A percentile compares a stretch with the other conserved stretches of the same genome.
Evolutionary conservation across 2,888 invertebrate species (phyloP).

Genomic region (Pyrocoelia pectoralis): DNA sequence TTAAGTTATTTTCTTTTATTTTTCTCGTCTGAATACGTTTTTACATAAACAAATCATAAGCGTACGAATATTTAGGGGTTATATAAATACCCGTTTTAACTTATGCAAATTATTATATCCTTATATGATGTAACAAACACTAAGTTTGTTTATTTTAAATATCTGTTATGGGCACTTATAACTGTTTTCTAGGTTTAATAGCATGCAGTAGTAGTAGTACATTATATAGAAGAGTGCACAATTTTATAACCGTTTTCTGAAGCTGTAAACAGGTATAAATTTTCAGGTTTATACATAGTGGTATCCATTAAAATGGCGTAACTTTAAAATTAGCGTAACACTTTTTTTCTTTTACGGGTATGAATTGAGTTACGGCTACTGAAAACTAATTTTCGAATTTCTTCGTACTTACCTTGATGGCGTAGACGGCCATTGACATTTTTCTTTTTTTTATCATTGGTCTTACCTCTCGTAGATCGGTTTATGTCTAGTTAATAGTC

Average conservation of each 20-base stretch:
- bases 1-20: conserved; percentile 21
- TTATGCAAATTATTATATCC: conserved; percentile 7
- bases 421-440: neutral
- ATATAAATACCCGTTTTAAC: neutral
- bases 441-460: neutral
- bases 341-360: conserved; percentile 23
- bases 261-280: conserved; percentile 22
- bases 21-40: conserved; percentile 29
- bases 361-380: neutral
- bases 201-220: conserved; percentile 17
- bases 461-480: too few relatives aligned
- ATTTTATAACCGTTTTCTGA: conserved; percentile 20
- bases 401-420: neutral
- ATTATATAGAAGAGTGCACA: conserved; percentile 24
- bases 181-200: conserved; percentile 28
- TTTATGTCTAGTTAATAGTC: too few relatives aligned
- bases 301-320: conserved; percentile 20
- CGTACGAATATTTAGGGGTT: conserved; percentile 15
- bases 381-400: neutral
- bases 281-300: conserved; percentile 21
- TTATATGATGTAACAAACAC: conserved; percentile 14
- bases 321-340: conserved; percentile 16
- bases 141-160: conserved; percentile 13
- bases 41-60: conserved; percentile 21
- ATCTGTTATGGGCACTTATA: conserved; percentile 6